Evolutionary conservation across 2,113 vertebrate species (phyloP).

Genomic region (Pristiophorus japonicus): DNA sequence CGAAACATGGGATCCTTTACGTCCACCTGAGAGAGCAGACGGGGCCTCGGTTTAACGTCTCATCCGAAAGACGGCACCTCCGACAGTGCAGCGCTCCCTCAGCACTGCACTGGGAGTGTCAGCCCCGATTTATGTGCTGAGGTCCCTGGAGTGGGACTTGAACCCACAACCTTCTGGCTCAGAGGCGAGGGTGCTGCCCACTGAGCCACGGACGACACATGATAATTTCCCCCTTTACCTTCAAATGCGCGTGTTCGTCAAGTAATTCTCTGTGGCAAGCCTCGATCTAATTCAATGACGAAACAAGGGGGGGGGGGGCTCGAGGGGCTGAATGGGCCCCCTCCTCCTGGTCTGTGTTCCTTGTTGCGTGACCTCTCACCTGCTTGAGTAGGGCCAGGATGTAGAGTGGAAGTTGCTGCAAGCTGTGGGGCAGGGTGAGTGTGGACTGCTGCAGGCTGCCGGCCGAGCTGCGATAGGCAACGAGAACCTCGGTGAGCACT

Average conservation of each 20-base stretch:
- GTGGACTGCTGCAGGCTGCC: neutral
- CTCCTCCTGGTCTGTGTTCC: neutral
- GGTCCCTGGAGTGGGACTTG: no score
- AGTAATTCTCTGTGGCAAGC: neutral
- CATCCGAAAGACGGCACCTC: no score
- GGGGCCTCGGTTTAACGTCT: no score
- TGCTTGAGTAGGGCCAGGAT: constrained; percentile 20
- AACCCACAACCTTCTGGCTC: no score
- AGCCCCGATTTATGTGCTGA: no score
- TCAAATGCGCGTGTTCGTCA: neutral
- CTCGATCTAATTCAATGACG: neutral
- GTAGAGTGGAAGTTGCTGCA: constrained; percentile 29
- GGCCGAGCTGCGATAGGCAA: neutral
- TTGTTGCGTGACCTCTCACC: neutral
- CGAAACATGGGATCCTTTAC: no score
- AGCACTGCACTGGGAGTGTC: no score
- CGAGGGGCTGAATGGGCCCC: neutral
- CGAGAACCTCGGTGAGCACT: neutral
- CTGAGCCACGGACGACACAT: no score
- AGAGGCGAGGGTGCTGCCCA: no score
- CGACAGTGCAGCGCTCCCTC: no score
- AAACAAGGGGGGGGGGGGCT: no score
- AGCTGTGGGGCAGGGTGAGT: neutral
- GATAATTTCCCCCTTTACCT: neutral
- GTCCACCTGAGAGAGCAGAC: no score